Evolutionary conservation across 2,888 invertebrate species (phyloP).

Genomic region (Morpho achilles): DNA sequence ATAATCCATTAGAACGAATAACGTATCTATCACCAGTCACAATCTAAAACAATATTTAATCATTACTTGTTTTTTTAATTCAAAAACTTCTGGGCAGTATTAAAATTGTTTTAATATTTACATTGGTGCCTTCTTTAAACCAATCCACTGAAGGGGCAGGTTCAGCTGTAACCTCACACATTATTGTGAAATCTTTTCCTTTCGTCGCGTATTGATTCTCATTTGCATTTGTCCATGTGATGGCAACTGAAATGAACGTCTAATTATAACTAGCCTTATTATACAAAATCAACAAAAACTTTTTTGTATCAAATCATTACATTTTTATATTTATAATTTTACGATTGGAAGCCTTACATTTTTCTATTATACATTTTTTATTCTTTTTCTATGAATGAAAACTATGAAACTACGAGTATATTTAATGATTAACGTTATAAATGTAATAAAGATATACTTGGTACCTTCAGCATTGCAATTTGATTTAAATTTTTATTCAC

Average conservation of each 20-base stretch:
- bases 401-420: no score
- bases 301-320: no score
- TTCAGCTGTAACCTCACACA: slow-evolving; percentile 91
- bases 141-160: slow-evolving; percentile 93
- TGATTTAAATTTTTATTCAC: no score
- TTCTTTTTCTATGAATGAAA: no score
- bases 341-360: no score
- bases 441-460: no score
- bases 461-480: no score
- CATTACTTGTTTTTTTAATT: not conserved
- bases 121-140: slow-evolving; percentile 86
- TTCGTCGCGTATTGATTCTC: slow-evolving; percentile 89
- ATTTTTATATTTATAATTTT: no score
- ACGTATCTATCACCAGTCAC: slow-evolving; percentile 85
- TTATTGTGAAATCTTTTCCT: slow-evolving; percentile 86
- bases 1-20: slow-evolving; percentile 85
- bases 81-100: not conserved
- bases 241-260: slow-evolving; percentile 81
- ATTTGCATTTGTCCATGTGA: slow-evolving; percentile 92
- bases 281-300: no score
- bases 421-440: no score
- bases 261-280: no score
- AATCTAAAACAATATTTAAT: slow-evolving; percentile 62
- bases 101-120: slow-evolving; percentile 45
- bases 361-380: no score